Percentiles rank a stretch among this genome's conserved stretches.
phyloP scores from a whole-genome alignment of 2,113 vertebrate species.

The Labeo rohita region DNA sequence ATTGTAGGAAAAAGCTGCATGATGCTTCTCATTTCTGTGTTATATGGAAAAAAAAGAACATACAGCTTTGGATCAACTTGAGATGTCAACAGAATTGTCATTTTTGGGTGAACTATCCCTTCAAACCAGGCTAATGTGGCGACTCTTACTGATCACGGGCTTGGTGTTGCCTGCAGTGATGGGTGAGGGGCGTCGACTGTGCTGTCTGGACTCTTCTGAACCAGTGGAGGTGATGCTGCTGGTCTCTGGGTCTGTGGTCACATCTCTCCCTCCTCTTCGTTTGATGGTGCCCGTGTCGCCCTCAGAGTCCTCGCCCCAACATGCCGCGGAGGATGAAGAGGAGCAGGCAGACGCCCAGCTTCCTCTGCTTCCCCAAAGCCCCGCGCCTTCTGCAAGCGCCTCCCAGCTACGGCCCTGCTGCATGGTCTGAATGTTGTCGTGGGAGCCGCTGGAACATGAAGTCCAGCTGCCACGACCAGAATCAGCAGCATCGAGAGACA shows the following conservation, averaged over 20 bases:
- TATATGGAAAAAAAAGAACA: not conserved
- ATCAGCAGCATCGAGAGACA: constrained; percentile 95
- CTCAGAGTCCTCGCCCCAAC: constrained; percentile 97
- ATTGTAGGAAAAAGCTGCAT: not conserved
- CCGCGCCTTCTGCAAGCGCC: constrained; percentile 82
- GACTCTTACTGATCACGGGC: constrained; percentile 84
- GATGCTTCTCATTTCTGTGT: not conserved
- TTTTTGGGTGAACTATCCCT: not conserved
- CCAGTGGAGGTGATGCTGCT: constrained; percentile 85
- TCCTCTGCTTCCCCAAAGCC: constrained; percentile 83
- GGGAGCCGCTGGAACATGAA: constrained; percentile 96
- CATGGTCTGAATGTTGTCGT: constrained; percentile 98
- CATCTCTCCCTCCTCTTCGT: constrained; percentile 93
- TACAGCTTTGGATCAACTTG: not conserved
- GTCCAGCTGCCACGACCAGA: constrained; percentile 98
- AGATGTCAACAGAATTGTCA: not conserved
- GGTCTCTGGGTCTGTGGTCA: constrained; percentile 86
- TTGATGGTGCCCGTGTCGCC: constrained; percentile 98
- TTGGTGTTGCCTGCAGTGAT: constrained; percentile 83
- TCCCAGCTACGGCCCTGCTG: constrained; percentile 97
- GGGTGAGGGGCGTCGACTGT: constrained; percentile 80
- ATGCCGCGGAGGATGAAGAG: constrained; percentile 88
- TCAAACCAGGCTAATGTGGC: not conserved
- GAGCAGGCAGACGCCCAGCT: constrained; percentile 90
- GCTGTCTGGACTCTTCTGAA: constrained; percentile 87